Evolutionary conservation across 1,140 invertebrate genomes (phyloP).

Genomic region (Tribolium castaneum): DNA sequence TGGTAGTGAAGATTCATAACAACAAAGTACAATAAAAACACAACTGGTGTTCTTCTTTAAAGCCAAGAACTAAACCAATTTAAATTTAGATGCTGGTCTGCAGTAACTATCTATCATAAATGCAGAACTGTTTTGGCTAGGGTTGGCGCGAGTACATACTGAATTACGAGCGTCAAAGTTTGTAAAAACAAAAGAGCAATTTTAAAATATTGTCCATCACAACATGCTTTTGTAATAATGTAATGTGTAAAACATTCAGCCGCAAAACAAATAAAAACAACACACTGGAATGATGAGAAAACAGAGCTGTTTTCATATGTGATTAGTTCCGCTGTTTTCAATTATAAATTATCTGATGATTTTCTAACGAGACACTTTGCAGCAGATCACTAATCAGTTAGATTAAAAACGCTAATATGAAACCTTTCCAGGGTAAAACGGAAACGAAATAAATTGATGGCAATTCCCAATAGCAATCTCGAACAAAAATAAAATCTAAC

Average conservation of each 20-base stretch:
- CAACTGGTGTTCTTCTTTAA: constrained; percentile 40
- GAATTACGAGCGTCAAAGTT: constrained; percentile 7
- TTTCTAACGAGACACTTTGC: not conserved
- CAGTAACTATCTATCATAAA: constrained; percentile 24
- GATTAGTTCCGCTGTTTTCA: not conserved
- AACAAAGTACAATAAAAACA: constrained; percentile 46
- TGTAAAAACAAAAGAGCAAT: not conserved
- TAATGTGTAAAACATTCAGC: not conserved
- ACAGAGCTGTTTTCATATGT: not conserved
- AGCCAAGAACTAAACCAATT: constrained; percentile 29
- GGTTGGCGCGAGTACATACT: not conserved
- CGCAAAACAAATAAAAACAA: not conserved
- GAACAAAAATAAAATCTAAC: constrained; percentile 26
- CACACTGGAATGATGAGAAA: not conserved
- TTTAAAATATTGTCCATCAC: not conserved
- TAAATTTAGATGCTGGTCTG: constrained; percentile 21
- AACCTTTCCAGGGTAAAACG: not conserved
- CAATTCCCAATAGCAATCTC: constrained; percentile 19
- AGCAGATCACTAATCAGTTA: constrained; percentile 9
- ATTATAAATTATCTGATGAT: constrained; percentile 2
- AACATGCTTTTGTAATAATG: not conserved
- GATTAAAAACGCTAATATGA: constrained; percentile 20
- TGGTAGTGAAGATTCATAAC: constrained; percentile 43
- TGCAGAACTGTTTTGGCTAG: constrained; percentile 2
- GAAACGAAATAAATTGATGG: constrained; percentile 26